Conservation (phyloP, 2,113 vertebrate genomes). For the Clarias magur region DNA sequence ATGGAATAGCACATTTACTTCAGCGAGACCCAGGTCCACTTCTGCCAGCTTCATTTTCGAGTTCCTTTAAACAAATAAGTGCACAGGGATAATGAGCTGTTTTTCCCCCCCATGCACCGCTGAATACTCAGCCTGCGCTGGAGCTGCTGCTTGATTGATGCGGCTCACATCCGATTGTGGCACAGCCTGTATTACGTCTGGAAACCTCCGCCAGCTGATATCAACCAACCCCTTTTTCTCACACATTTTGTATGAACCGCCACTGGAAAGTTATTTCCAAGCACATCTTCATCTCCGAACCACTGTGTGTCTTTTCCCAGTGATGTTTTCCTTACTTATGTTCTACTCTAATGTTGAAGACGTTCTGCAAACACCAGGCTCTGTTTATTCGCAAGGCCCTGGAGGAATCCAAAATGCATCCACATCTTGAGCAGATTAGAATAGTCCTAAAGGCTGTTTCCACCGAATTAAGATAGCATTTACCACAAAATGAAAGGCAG, state of each 20-base stretch:
- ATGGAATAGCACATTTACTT: conserved; percentile 34
- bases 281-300: background rate
- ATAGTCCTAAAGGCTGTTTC: background rate
- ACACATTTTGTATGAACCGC: background rate
- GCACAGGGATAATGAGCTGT: background rate
- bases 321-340: background rate
- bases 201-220: background rate
- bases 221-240: background rate
- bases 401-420: background rate
- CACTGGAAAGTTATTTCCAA: background rate
- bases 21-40: background rate
- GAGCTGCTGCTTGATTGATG: background rate
- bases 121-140: background rate
- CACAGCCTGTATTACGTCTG: background rate
- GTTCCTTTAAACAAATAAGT: conserved; percentile 30
- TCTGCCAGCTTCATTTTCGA: conserved; percentile 25
- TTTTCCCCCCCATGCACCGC: background rate
- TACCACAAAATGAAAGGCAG: background rate
- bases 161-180: background rate
- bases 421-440: conserved; percentile 18
- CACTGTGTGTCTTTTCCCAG: background rate
- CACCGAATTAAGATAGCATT: background rate
- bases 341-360: conserved; percentile 4
- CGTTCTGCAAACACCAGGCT: background rate
- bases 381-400: background rate